phyloP scores from a whole-genome alignment of 2,888 invertebrate genomes.

The Nysson spinosus region DNA sequence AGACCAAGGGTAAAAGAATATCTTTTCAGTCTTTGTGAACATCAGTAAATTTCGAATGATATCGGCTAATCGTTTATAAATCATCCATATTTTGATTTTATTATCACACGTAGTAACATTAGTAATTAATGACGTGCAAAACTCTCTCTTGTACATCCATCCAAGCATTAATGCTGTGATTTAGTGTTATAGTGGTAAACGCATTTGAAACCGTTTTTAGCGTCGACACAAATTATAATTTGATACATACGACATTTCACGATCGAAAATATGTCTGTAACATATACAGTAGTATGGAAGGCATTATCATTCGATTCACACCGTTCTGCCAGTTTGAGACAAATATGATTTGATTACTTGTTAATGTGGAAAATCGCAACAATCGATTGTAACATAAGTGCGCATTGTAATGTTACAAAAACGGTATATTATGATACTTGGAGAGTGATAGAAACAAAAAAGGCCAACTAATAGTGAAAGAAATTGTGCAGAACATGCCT shows the following conservation, averaged over 20 bases:
- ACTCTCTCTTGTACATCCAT: slow-evolving; percentile 32
- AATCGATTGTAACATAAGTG: slow-evolving; percentile 27
- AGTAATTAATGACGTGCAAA: slow-evolving; percentile 38
- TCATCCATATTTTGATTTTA: slow-evolving; percentile 24
- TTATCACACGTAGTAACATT: slow-evolving; percentile 30
- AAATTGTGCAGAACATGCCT: slow-evolving; percentile 23
- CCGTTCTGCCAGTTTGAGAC: slow-evolving; percentile 39
- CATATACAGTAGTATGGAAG: slow-evolving; percentile 16
- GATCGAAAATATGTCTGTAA: slow-evolving; percentile 24
- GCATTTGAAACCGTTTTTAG: slow-evolving; percentile 43
- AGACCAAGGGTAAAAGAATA: slow-evolving; percentile 30
- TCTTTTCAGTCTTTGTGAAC: slow-evolving; percentile 13
- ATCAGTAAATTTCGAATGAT: slow-evolving; percentile 2
- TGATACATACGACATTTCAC: slow-evolving; percentile 44
- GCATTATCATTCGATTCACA: slow-evolving; percentile 36
- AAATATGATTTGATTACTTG: slow-evolving; percentile 33
- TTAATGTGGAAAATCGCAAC: slow-evolving; percentile 27
- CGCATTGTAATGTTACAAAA: slow-evolving; percentile 33
- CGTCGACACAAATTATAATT: slow-evolving; percentile 40
- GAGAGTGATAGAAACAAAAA: slow-evolving; percentile 13
- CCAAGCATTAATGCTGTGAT: slow-evolving; percentile 43
- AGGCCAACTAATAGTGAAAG: slow-evolving; percentile 22
- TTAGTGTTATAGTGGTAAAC: slow-evolving; percentile 38
- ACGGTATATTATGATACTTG: slow-evolving; percentile 31
- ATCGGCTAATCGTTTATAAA: slow-evolving; percentile 20